Evolutionary conservation across 2,113 vertebrate genomes (phyloP).

Genomic region (Spea multiplicata): DNA sequence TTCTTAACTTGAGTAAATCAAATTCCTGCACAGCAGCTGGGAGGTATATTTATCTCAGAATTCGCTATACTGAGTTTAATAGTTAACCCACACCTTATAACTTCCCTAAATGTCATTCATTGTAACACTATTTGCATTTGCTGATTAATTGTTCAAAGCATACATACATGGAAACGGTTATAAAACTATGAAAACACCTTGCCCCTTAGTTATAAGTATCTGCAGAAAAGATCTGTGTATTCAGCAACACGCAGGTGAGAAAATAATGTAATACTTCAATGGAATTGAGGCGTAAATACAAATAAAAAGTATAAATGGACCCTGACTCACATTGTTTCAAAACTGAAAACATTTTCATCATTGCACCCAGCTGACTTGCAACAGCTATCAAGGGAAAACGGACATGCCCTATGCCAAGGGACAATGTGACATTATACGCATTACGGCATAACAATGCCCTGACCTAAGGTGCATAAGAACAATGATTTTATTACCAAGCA

Average conservation of each 20-base stretch:
- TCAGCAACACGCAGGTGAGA: neutral
- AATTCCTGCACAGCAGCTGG: too few species aligned
- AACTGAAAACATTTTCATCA: slow-evolving; percentile 9
- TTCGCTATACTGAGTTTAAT: neutral
- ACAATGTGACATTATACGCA: slow-evolving; percentile 18
- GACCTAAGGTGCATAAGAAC: slow-evolving; percentile 12
- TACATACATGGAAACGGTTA: slow-evolving; percentile 4
- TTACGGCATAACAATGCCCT: slow-evolving; percentile 15
- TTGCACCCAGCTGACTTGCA: slow-evolving; percentile 17
- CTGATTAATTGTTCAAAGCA: slow-evolving; percentile 3
- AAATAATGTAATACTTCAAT: neutral
- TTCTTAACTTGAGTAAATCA: too few species aligned
- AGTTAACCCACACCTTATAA: neutral
- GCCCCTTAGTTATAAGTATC: neutral
- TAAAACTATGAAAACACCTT: neutral
- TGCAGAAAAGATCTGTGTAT: neutral
- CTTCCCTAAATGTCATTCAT: neutral
- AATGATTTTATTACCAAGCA: slow-evolving; percentile 3
- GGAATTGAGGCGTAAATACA: neutral
- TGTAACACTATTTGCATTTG: neutral
- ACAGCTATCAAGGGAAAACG: slow-evolving; percentile 17
- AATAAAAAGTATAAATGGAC: slow-evolving; percentile 5
- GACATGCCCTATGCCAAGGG: slow-evolving; percentile 22
- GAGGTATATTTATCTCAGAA: neutral
- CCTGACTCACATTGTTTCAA: neutral